Evolutionary conservation across 2,797 vertebrate species (phyloP), one percentile per base, ranked within the genome.

Genomic region (Tadarida brasiliensis): DNA sequence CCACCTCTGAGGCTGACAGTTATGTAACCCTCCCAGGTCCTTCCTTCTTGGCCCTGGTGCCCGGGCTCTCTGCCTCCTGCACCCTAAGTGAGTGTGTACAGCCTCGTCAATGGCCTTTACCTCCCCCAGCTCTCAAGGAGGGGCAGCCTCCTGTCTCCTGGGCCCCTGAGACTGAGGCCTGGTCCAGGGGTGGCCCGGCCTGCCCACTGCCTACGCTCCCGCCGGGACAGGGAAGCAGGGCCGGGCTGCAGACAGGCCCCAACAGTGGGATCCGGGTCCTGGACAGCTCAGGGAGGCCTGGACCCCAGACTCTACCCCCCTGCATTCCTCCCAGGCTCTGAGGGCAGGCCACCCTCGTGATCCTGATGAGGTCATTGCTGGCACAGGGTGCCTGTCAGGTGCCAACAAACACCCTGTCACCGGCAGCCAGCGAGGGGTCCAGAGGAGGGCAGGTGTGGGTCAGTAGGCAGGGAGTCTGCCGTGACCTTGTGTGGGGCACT

Each of bases 361-460:
- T 88, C 65, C 59, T 4, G 3, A 7, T 97, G 96, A 97, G 87
- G 57, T 96, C 95, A 94, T 59, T 90, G n/a, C 94, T 96, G 96
- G 96, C 87, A 73, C 94, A 39, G 15, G 26, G 30, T 59, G 22
- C 61, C 44, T 11, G 51, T 20, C 11, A 3, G 59, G 56, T 93
- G 94, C 84, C 96, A 96, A 33, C 39, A 28, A 97, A 39, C 47
- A 30, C 70, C 47, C 81, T 76, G 77, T 82, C 56, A 78, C 22
- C 56, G 59, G 78, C 78, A 82, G 94, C 44, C 14, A 4, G 70
- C 22, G 35, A 65, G 44, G 54, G 63, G 84, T 57, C 59, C 68
- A 26, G 39, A 51, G 70, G 49, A 51, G 47, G 82, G 81, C 81
- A 11, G 63, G 73, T 30, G 6, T 57, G 51, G 68, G 57, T 74